Base-by-base conservation (phyloP, 1,140 invertebrate genomes). In the Capitella teleta region DNA sequence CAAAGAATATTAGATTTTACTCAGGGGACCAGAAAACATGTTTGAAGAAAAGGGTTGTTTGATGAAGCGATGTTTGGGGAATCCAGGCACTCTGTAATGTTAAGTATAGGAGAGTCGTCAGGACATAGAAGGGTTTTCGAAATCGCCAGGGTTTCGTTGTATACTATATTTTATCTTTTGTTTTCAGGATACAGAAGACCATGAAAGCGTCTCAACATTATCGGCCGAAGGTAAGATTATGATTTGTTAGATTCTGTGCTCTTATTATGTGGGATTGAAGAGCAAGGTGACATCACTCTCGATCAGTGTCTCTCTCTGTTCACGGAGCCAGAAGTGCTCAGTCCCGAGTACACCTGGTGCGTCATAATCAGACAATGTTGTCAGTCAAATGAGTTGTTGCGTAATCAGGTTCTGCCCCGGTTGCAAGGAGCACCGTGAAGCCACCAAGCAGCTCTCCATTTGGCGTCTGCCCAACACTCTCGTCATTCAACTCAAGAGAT, bases 301-400 rank as follows among this genome's bases (percentile, higher is more conserved):
- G 57, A 74, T 21, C 70, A 77, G 14, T 79, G 77, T 59, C 56
- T 79, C 21, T 62, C 69, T 14, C 53, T 76, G 38, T 78, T 79
- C 56, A 77, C 74, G 14, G 74, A 79, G 58, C 76, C 77, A 8
- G 77, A 79, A 62, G 59, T 70, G 21, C 61, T 79, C 41, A 70
- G 62, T 32, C 70, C 68, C 43, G 73, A 77, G 41, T 75, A 79
- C 56, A 70, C 76, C 16, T 79, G 77, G 77, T 75, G 64, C 48
- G 21, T 44, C n/a, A n/a, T n/a, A n/a, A n/a, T n/a, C n/a, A n/a
- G n/a, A n/a, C n/a, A n/a, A n/a, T n/a, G n/a, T n/a, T n/a, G n/a
- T n/a, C n/a, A n/a, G n/a, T n/a, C n/a, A n/a, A n/a, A n/a, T n/a
- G n/a, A n/a, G n/a, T n/a, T n/a, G n/a, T n/a, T n/a, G n/a, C n/a